These are phyloP conservation scores for Megaceryle alcyon DNA, from an alignment of 2,797 vertebrate genomes.

Conservation along the genomic window DNA sequence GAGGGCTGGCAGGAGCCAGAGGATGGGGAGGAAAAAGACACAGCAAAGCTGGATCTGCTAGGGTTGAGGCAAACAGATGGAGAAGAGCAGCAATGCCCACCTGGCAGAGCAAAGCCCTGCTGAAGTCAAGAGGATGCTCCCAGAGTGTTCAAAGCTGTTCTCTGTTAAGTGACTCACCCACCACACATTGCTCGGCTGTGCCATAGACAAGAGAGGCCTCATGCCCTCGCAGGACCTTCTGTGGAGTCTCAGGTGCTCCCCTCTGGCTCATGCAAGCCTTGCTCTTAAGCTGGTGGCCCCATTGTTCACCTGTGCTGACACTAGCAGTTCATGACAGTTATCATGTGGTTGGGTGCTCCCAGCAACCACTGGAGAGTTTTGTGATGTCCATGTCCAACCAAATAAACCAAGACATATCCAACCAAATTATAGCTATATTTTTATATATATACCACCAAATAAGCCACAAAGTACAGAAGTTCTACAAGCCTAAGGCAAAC, in stretches of 20 bases:
- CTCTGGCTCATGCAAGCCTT: not conserved
- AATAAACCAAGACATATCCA: not conserved
- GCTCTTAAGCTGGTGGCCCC: not conserved
- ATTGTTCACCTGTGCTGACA: not conserved
- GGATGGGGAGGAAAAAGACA: not conserved
- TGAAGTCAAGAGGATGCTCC: not conserved
- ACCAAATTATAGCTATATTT: not conserved
- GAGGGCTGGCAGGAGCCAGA: not conserved
- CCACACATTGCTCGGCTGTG: not conserved
- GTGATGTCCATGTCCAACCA: not conserved
- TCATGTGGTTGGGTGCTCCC: rapidly evolving
- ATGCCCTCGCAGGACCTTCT: not conserved
- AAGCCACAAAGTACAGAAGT: not conserved
- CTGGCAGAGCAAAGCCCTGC: not conserved
- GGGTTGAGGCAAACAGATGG: not conserved
- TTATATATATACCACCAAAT: not conserved
- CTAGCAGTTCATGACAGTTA: not conserved
- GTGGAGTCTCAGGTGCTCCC: not conserved
- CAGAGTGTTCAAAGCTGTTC: not conserved
- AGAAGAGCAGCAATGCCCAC: not conserved
- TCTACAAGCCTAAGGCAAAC: not conserved
- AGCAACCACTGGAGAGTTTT: not conserved
- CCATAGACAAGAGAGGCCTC: not conserved
- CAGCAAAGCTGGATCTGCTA: not conserved
- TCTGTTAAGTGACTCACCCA: not conserved